These are phyloP conservation scores for Calidris pugnax DNA, from an alignment of 2,113 vertebrate genomes.

Conservation along the genomic window DNA sequence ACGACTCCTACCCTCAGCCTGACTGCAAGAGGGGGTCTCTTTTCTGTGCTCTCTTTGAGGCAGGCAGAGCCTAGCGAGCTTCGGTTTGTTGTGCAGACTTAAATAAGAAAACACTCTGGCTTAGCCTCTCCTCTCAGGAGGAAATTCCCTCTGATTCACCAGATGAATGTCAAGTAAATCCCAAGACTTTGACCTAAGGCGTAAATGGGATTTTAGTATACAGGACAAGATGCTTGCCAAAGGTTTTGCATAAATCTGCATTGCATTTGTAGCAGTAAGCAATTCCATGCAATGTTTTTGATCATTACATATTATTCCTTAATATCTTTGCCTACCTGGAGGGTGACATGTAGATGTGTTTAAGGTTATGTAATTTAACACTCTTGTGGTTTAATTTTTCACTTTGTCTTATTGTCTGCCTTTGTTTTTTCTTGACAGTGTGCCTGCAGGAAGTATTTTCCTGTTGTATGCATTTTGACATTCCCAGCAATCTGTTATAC, in stretches of 20 bases:
- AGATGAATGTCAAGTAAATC: not conserved
- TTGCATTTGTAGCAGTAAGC: not conserved
- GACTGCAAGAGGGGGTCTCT: too few relatives aligned
- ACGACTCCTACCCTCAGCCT: not conserved
- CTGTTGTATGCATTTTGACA: not conserved
- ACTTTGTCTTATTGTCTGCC: not conserved
- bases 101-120: not conserved
- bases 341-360: not conserved
- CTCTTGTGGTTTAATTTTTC: not conserved
- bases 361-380: not conserved
- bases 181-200: not conserved
- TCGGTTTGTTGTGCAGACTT: not conserved
- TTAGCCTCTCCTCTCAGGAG: not conserved
- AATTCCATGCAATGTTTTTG: not conserved
- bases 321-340: not conserved
- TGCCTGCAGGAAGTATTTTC: not conserved
- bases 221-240: not conserved
- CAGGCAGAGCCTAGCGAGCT: not conserved
- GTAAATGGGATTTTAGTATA: not conserved
- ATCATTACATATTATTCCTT: not conserved
- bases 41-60: not conserved
- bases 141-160: not conserved
- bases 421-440: not conserved
- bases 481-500: not conserved
- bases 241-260: not conserved